Conservation (phyloP, 2,113 vertebrate genomes). For the Pygathrix nemaeus region DNA sequence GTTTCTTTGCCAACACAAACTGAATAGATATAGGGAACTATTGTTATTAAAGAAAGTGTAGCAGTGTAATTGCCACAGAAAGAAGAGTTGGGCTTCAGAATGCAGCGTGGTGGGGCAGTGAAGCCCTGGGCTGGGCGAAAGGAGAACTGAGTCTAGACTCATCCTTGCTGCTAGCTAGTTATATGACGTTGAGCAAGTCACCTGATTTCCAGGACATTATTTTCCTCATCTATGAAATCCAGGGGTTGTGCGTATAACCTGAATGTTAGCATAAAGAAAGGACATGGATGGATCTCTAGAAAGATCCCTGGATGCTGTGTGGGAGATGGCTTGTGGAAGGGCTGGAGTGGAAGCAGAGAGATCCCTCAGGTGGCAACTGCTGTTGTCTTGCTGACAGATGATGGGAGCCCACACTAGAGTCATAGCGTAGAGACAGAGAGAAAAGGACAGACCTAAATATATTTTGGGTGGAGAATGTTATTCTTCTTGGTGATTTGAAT, state of each 20-base stretch:
- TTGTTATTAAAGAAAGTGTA: not conserved
- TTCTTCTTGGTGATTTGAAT: not conserved
- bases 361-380: accelerated
- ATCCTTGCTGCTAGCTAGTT: not conserved
- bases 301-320: not conserved
- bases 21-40: not conserved
- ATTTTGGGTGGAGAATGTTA: not conserved
- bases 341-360: not conserved
- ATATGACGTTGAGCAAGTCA: not conserved
- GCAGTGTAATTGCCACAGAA: not conserved
- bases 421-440: not conserved
- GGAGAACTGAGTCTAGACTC: not conserved
- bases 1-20: slow-evolving; percentile 48
- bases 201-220: not conserved
- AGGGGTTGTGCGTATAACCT: not conserved
- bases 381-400: not conserved
- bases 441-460: not conserved
- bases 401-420: not conserved
- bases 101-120: not conserved
- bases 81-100: not conserved
- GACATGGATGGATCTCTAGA: not conserved
- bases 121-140: not conserved
- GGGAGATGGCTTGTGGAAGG: not conserved
- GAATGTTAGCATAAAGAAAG: not conserved
- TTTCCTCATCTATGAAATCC: not conserved